Evolutionary conservation across 2,113 vertebrate genomes (phyloP).

Genomic region (Zosterops japonicus): DNA sequence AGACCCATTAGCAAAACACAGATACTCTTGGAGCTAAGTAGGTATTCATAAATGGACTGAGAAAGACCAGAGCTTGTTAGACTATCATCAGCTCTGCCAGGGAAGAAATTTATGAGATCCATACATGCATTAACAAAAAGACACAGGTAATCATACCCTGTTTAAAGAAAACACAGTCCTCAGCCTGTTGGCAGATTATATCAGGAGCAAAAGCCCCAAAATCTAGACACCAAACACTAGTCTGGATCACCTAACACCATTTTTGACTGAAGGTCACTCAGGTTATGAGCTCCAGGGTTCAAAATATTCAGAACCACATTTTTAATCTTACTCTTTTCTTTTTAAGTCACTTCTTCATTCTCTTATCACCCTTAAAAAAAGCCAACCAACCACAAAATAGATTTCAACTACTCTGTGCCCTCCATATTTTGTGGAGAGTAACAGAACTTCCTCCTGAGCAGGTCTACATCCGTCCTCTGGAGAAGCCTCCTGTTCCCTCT

Average conservation of each 20-base stretch:
- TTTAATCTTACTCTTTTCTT: background rate
- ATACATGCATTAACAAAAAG: background rate
- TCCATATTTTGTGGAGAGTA: background rate
- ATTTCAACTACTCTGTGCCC: background rate
- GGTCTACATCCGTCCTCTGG: background rate
- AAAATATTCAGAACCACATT: background rate
- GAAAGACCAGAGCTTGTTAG: constrained; percentile 5
- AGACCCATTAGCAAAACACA: background rate
- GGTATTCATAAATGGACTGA: background rate
- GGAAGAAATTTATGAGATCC: background rate
- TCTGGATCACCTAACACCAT: background rate
- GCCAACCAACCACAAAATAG: background rate
- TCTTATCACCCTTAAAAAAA: background rate
- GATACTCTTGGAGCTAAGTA: background rate
- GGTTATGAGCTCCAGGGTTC: background rate
- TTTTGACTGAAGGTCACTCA: background rate
- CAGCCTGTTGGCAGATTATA: background rate
- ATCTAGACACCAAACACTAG: background rate
- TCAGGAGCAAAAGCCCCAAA: background rate
- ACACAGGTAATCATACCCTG: background rate
- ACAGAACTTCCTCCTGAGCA: background rate
- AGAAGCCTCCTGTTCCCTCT: background rate
- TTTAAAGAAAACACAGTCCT: background rate
- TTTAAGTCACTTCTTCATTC: background rate
- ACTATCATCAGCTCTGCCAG: background rate